phyloP scores from a whole-genome alignment of 2,888 invertebrate genomes.

The Encarsia formosa region DNA sequence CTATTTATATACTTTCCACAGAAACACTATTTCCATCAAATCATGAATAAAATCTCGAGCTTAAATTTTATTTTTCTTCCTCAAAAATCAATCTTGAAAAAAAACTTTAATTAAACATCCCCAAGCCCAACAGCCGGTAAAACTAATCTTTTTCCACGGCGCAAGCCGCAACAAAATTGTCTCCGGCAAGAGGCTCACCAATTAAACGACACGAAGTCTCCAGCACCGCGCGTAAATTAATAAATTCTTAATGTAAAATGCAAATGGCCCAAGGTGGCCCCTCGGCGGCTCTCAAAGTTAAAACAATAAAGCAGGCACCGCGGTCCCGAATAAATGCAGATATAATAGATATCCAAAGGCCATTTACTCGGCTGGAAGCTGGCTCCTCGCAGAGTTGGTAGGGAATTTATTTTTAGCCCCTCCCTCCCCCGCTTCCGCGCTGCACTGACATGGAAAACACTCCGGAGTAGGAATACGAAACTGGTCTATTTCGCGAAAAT shows the following conservation, averaged over 20 bases:
- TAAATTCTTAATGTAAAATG: slow-evolving; percentile 29
- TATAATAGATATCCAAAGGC: slow-evolving; percentile 35
- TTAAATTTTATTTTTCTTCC: no score
- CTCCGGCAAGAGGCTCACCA: neutral
- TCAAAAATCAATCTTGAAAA: no score
- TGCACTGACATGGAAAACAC: slow-evolving; percentile 23
- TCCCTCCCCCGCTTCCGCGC: no score
- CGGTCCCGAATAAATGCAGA: slow-evolving; percentile 42
- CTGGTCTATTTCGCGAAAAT: slow-evolving; percentile 23
- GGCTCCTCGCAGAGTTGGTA: slow-evolving; percentile 14
- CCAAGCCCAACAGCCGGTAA: no score
- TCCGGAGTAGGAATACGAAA: slow-evolving; percentile 14
- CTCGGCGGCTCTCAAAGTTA: slow-evolving; percentile 38
- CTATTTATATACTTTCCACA: no score
- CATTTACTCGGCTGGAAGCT: slow-evolving; percentile 36
- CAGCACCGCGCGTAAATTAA: slow-evolving; percentile 12
- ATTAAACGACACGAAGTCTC: slow-evolving; percentile 11
- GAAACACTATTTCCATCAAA: no score
- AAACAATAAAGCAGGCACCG: slow-evolving; percentile 40
- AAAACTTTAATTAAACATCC: no score
- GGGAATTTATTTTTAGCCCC: slow-evolving; percentile 31
- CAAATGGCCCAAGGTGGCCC: slow-evolving; percentile 19
- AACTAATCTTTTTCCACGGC: no score
- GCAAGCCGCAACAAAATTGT: neutral
- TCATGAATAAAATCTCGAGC: no score